Evolutionary conservation across 1,140 invertebrate genomes (phyloP).

Genomic region (Chlorops oryzae): DNA sequence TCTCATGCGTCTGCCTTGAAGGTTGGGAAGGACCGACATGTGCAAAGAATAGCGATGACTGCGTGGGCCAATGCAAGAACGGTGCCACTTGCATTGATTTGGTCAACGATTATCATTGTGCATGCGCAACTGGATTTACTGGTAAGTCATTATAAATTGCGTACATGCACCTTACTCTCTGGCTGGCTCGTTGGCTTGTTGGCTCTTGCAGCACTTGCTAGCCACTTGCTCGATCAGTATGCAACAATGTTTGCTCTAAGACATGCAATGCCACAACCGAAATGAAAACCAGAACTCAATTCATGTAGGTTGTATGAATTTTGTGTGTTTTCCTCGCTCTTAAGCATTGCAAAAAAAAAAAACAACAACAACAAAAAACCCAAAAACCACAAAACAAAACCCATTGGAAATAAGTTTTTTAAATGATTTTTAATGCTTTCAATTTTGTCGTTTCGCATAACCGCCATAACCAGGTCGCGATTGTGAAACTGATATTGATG

Average conservation of each 20-base stretch:
- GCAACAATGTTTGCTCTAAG: no score
- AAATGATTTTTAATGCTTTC: slow-evolving; percentile 12
- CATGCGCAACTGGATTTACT: slow-evolving; percentile 69
- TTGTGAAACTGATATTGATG: slow-evolving; percentile 68
- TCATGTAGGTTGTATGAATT: no score
- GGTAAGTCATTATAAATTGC: slow-evolving; percentile 55
- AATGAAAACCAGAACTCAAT: no score
- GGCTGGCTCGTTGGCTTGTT: neutral
- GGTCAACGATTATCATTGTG: slow-evolving; percentile 75
- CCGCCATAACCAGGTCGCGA: slow-evolving; percentile 47
- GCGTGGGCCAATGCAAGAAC: slow-evolving; percentile 75
- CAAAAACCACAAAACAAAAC: no score
- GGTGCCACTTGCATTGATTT: slow-evolving; percentile 70
- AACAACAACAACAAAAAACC: no score
- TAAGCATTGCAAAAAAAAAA: no score
- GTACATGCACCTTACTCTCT: neutral
- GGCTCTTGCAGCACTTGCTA: neutral
- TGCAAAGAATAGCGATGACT: slow-evolving; percentile 83
- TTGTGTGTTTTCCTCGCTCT: no score
- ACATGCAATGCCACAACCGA: no score
- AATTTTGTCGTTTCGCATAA: neutral
- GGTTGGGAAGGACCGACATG: slow-evolving; percentile 87
- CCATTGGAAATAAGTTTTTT: no score
- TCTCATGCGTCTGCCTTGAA: slow-evolving; percentile 69
- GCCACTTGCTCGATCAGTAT: slow-evolving; percentile 1